Percentiles rank a stretch among this genome's conserved stretches.
Conservation (phyloP, 2,113 vertebrate species). For the Chaenogobius annularis region DNA sequence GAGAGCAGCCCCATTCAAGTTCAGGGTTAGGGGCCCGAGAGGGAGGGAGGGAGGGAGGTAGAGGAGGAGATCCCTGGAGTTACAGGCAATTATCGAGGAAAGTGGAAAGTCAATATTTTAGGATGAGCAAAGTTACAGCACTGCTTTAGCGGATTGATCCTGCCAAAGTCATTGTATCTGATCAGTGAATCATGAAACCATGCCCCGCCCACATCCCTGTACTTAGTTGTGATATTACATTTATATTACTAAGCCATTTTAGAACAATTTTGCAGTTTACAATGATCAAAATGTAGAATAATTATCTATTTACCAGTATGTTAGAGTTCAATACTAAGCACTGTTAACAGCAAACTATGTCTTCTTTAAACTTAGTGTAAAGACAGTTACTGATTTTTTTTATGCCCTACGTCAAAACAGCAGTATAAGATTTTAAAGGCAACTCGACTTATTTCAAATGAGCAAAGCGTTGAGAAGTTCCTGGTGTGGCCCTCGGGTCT, state of each 20-base stretch:
- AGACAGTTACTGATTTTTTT: neutral
- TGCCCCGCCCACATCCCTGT: too few relatives aligned
- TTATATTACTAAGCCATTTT: too few relatives aligned
- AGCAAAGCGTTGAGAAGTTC: neutral
- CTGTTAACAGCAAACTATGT: too few relatives aligned
- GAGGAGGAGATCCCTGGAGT: constrained; percentile 23
- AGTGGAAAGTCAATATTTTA: neutral
- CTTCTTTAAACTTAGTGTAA: neutral
- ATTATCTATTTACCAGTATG: too few relatives aligned
- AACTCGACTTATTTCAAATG: neutral
- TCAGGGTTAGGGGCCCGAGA: constrained; percentile 18
- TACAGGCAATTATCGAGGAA: constrained; percentile 20
- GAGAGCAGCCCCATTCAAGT: constrained; percentile 45
- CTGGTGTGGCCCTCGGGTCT: neutral
- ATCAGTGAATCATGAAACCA: neutral
- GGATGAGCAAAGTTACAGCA: neutral
- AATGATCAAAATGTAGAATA: too few relatives aligned
- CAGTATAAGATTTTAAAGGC: neutral
- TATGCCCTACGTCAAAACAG: neutral
- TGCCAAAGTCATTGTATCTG: neutral
- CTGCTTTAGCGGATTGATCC: neutral
- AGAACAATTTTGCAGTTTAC: too few relatives aligned
- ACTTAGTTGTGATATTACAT: too few relatives aligned
- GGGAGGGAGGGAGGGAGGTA: constrained; percentile 4
- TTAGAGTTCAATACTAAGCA: too few relatives aligned